A percentile compares a stretch with the other conserved stretches of the same genome.
phyloP scores from a whole-genome alignment of 2,888 invertebrate genomes.

The Mechanitis messenoides region DNA sequence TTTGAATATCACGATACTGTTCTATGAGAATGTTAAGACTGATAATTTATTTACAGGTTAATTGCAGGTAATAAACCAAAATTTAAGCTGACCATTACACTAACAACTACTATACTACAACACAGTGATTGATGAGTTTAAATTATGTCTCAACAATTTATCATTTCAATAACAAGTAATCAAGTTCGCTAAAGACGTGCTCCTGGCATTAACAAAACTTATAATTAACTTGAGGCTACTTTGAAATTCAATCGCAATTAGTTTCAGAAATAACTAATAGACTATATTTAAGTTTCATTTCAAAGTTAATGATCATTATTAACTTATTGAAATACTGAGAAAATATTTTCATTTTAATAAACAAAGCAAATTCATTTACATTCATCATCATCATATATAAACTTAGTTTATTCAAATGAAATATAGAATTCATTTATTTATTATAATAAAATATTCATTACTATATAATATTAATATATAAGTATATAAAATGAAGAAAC shows the following conservation, averaged over 20 bases:
- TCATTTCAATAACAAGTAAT: constrained; percentile 21
- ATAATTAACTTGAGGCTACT: constrained; percentile 22
- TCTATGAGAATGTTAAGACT: no score
- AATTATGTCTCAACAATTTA: constrained; percentile 12
- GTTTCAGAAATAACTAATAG: constrained; percentile 17
- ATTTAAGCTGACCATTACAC: not conserved
- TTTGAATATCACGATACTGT: no score
- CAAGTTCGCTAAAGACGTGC: constrained; percentile 15
- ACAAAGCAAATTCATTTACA: no score
- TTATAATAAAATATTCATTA: no score
- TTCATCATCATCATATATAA: no score
- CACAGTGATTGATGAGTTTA: not conserved
- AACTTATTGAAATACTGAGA: not conserved
- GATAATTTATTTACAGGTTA: not conserved
- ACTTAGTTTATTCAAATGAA: no score
- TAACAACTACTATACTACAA: not conserved
- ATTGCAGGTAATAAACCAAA: not conserved
- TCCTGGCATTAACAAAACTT: constrained; percentile 20
- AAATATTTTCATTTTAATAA: not conserved
- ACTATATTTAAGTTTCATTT: constrained; percentile 12
- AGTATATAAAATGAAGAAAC: no score
- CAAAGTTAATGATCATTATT: not conserved
- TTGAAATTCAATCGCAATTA: constrained; percentile 17
- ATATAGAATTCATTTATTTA: no score
- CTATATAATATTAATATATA: no score